Base-by-base conservation (phyloP, 2,113 vertebrate genomes). In the Pithys albifrons region DNA sequence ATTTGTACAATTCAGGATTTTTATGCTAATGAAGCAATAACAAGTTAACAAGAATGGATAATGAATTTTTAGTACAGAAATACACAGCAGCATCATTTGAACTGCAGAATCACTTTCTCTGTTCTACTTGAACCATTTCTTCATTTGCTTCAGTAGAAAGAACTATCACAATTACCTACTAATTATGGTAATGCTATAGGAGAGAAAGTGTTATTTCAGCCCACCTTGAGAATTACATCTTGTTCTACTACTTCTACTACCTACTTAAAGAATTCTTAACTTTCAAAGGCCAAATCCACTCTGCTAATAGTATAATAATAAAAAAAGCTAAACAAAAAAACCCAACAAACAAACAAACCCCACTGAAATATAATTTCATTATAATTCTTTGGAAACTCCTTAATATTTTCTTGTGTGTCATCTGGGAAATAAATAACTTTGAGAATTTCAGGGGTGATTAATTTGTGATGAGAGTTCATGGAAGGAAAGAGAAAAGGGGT, bases 11-110 rank as follows among this genome's bases (percentile, higher is more conserved):
- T 84, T 80, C 39, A 74, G 74, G 46, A 41, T 89, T 76, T 92
- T 89, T 94, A 61, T 96, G n/a, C 64, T 92, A 92, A 88, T 91
- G 65, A 93, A 88, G 65, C 65, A 86, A 62, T 80, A 78, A 80
- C 55, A 80, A 74, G 91, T 85, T 81, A 79, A 49, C 28, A 69
- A 81, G 75, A 85, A 79, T 11, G 8, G 67, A 29, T 96, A 92
- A 95, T 84, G 24, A 58, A 66, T 49, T 92, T 91, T 94, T 85
- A 79, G 76, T 72, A 39, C 13, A 73, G 43, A 58, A 45, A 41
- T 78, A 43, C 31, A 80, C 25, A 64, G 27, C 28, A 83, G 5
- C 24, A 77, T 23, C 17, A 29, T 75, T 78, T 81, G 70, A 95
- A 80, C 79, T 90, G 58, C 79, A 77, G 72, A 95, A 96, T 94